Evolutionary conservation across 2,113 vertebrate genomes (phyloP).

Genomic region (Ciconia stormi): DNA sequence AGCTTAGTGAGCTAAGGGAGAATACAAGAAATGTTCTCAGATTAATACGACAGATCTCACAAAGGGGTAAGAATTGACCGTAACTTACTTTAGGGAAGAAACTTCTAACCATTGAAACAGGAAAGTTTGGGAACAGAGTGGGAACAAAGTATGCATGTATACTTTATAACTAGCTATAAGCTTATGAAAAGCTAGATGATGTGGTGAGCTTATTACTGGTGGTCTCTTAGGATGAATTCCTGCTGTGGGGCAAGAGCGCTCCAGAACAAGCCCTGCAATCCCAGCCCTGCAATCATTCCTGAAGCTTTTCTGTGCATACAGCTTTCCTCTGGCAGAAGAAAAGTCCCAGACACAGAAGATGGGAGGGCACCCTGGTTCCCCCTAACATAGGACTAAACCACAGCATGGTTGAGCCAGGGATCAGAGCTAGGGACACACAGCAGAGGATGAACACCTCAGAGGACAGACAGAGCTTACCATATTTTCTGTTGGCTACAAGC

Average conservation of each 20-base stretch:
- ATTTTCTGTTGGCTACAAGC: not conserved
- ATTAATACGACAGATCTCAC: not conserved
- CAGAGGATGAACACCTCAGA: not conserved
- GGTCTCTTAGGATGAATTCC: not conserved
- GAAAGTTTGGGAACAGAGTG: not conserved
- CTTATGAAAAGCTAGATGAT: not conserved
- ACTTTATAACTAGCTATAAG: not conserved
- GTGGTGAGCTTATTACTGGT: not conserved
- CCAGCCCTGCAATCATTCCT: not conserved
- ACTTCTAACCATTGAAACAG: not conserved
- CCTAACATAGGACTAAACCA: not conserved
- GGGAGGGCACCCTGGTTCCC: not conserved
- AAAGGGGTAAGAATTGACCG: not conserved
- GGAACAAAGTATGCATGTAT: not conserved
- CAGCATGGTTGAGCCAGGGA: not conserved
- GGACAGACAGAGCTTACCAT: not conserved
- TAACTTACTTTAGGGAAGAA: not conserved
- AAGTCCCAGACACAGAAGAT: not conserved
- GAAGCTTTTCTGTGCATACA: not conserved
- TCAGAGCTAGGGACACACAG: not conserved
- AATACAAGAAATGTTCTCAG: not conserved
- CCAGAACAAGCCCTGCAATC: not conserved
- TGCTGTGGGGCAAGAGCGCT: rapidly evolving
- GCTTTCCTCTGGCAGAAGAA: not conserved
- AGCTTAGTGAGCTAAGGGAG: not conserved